Evolutionary conservation across 2,888 invertebrate genomes (phyloP), one percentile per base, ranked within the genome.

Genomic region (Peribatodes rhomboidaria): DNA sequence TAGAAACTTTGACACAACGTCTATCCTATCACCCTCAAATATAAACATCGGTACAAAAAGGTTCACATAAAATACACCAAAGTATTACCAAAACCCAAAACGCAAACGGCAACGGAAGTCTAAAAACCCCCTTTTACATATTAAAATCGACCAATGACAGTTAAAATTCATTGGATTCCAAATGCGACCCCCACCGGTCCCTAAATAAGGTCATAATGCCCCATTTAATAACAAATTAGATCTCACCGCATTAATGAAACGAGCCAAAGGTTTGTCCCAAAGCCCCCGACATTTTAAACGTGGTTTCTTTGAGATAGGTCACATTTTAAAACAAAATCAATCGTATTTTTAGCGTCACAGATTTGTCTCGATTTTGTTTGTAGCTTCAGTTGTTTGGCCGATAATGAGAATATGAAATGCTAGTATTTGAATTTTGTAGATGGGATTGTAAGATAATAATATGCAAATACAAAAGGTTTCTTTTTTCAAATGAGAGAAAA

Each of bases 151-250:
- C 80, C 82, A 84, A 84, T 83, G 86, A 83, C 82, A 86, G 85
- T 89, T 88, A 84, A 88, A 88, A 91, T 92, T 90, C 90, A 91
- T 88, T 82, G 84, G 82, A 88, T 88, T 85, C 83, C 84, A 71
- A 86, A 27, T 27, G 27, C 27, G 27, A 85, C 89, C 88, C 88
- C 69, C 67, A 49, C 67, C 75, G 73, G 79, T 75, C 77, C 76
- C 83, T 79, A 78, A 85, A 85, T 84, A 86, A 82, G 82, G 82
- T 79, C 81, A 87, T 89, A 89, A 92, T 87, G 85, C 84, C 83
- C 88, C 85, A 92, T 91, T 92, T 91, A 90, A 85, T 90, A 90
- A 88, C 89, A 90, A 93, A 92, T 91, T 92, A 90, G 90, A 86
- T 85, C 82, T 79, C 79, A 70, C 82, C 77, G 82, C 77, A 80